Evolutionary conservation across 2,888 invertebrate genomes (phyloP).

Genomic region (Sinodicranocentrus sp.): DNA sequence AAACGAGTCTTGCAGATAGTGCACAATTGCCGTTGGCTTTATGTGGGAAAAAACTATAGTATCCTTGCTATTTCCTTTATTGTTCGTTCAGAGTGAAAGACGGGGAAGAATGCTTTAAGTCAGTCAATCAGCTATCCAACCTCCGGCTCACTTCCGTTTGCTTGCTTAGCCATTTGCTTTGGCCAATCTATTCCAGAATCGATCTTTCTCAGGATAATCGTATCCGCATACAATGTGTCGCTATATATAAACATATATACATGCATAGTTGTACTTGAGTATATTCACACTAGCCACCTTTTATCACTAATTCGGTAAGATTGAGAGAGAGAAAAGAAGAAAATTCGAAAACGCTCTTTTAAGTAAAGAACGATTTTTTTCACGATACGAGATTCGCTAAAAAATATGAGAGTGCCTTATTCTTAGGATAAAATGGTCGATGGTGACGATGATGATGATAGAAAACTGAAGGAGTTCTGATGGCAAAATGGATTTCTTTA

Average conservation of each 20-base stretch:
- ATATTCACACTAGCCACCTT: neutral
- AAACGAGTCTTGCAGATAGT: conserved; percentile 7
- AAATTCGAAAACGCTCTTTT: conserved; percentile 8
- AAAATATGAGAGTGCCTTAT: conserved; percentile 25
- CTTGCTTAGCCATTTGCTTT: conserved; percentile 34
- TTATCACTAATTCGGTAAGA: conserved; percentile 28
- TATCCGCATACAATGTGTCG: neutral
- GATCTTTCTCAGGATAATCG: conserved; percentile 7
- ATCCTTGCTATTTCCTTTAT: conserved; percentile 48
- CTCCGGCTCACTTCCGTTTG: conserved; percentile 46
- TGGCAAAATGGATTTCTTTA: conserved; percentile 62
- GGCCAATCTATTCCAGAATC: conserved; percentile 38
- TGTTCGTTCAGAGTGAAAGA: conserved; percentile 34
- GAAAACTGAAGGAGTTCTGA: conserved; percentile 47
- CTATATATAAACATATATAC: conserved; percentile 11
- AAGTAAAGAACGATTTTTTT: neutral
- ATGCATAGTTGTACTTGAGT: conserved; percentile 5
- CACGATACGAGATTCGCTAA: conserved; percentile 18
- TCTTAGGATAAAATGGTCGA: conserved; percentile 41
- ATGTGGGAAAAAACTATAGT: conserved; percentile 24
- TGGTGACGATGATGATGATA: conserved; percentile 44
- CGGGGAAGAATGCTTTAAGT: conserved; percentile 46
- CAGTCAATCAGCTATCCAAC: conserved; percentile 61
- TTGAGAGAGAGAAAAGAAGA: conserved; percentile 3
- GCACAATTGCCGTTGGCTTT: conserved; percentile 40